Base-by-base conservation (phyloP, 2,113 vertebrate species). In the Progne subis region DNA sequence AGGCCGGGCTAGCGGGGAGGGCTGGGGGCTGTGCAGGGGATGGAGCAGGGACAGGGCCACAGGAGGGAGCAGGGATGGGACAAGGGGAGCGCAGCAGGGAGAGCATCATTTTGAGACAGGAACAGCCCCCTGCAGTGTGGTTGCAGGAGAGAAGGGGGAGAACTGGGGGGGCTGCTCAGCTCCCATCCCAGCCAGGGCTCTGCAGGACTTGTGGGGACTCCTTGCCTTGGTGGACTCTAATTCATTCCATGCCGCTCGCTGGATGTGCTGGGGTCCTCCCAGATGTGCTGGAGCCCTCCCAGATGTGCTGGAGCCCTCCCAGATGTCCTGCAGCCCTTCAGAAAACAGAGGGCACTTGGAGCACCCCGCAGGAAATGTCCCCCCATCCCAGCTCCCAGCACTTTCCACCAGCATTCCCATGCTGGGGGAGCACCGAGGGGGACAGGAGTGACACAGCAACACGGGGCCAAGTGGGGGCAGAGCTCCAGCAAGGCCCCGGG, bases 311-410 rank as follows among this genome's bases (percentile, higher is more conserved):
- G 56, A 20, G 29, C 77, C 71, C 77, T 94, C 14, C 28, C 34
- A 41, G 86, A 84, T 41, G 64, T 34, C 52, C 86, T 72, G 84
- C 53, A 20, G 29, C 77, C 37, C 93, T 96, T 94, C 94, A 93
- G 92, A 95, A 84, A 67, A 89, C 94, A 83, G 93, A 95, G 81
- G 72, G 63, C 72, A 44, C 89, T 79, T 49, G 91, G 85, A 93
- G 24, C 64, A 39, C 28, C 78, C 39, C 2, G 0, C 70, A 31
- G 61, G 46, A 11, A 76, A 15, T 3, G 11, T 41, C 1, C 31
- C 31, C n/a, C n/a, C 2, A 1, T 31, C 25, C 34, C 3, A 2
- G 21, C 28, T 64, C 86, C 83, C 68, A 24, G 50, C 43, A 1
- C 67, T 32, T 28, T 0, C 29, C 17, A 3, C 8, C 64, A 23